Evolutionary conservation across 1,140 invertebrate genomes (phyloP).

Genomic region (Rhagoletis zephyria): DNA sequence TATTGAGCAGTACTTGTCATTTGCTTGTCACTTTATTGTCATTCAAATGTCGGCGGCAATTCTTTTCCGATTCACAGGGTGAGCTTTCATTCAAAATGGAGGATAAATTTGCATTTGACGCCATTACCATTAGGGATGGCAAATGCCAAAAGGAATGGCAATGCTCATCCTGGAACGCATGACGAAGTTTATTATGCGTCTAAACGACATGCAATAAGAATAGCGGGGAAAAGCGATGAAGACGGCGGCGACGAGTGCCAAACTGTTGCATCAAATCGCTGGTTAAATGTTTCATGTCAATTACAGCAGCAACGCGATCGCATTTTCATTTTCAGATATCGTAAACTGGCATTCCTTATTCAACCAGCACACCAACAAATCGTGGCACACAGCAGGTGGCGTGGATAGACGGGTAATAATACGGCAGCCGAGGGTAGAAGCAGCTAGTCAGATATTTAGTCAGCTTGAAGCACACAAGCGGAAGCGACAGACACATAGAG

Average conservation of each 20-base stretch:
- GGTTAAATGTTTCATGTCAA: constrained; percentile 63
- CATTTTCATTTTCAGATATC: constrained; percentile 73
- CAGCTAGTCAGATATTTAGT: not conserved
- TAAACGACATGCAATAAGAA: constrained; percentile 44
- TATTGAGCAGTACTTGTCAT: not conserved
- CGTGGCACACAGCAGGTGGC: not conserved
- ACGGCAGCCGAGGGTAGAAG: not conserved
- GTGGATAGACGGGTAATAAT: not conserved
- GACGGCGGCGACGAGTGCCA: constrained; percentile 30
- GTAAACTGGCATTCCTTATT: constrained; percentile 71
- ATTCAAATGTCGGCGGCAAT: constrained; percentile 26
- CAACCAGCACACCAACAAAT: constrained; percentile 55
- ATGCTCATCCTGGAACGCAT: not conserved
- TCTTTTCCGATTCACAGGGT: not conserved
- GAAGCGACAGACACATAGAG: constrained; percentile 57
- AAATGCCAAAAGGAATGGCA: constrained; percentile 26
- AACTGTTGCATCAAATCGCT: constrained; percentile 44
- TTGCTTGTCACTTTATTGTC: not conserved
- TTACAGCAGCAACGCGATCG: constrained; percentile 60
- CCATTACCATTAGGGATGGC: not conserved
- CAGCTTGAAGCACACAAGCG: not conserved
- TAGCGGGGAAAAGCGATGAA: constrained; percentile 7
- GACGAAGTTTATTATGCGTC: constrained; percentile 50
- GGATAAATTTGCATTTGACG: constrained; percentile 17
- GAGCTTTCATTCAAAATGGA: constrained; percentile 10